Evolutionary conservation across 2,888 invertebrate species (phyloP).

Genomic region (Eristalis tenax): DNA sequence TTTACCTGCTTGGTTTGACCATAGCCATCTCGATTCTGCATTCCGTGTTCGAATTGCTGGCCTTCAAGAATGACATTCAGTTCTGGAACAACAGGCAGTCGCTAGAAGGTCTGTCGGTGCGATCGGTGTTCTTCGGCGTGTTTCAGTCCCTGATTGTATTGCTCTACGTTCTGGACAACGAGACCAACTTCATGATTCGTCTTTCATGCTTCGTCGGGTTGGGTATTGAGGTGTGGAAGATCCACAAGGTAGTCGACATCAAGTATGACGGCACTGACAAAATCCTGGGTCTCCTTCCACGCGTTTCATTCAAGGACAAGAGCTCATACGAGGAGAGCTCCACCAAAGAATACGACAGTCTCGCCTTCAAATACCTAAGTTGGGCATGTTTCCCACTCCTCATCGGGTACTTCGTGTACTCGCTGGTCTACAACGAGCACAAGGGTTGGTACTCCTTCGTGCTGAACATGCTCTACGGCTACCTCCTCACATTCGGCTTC

Average conservation of each 20-base stretch:
- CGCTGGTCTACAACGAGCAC: slow-evolving; percentile 96
- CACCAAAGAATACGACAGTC: slow-evolving; percentile 95
- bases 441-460: slow-evolving; percentile 99
- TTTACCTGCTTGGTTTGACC: slow-evolving; percentile 95
- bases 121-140: slow-evolving; percentile 98
- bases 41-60: slow-evolving; percentile 98
- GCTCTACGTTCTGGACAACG: slow-evolving; percentile 98
- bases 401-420: slow-evolving; percentile 96
- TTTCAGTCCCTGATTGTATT: slow-evolving; percentile 98
- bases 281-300: slow-evolving; percentile 90
- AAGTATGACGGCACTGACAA: slow-evolving; percentile 88
- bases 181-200: slow-evolving; percentile 97
- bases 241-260: slow-evolving; percentile 96
- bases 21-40: slow-evolving; percentile 96
- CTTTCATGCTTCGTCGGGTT: slow-evolving; percentile 97
- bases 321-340: slow-evolving; percentile 97
- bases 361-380: slow-evolving; percentile 98
- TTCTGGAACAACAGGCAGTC: slow-evolving; percentile 99
- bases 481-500: slow-evolving; percentile 98
- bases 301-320: slow-evolving; percentile 93
- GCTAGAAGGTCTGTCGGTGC: slow-evolving; percentile 97
- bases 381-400: slow-evolving; percentile 97
- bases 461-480: slow-evolving; percentile 98
- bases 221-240: slow-evolving; percentile 99
- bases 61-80: slow-evolving; percentile 99